Conservation (phyloP, 2,113 vertebrate genomes). For the Nothobranchius kuhntae region DNA sequence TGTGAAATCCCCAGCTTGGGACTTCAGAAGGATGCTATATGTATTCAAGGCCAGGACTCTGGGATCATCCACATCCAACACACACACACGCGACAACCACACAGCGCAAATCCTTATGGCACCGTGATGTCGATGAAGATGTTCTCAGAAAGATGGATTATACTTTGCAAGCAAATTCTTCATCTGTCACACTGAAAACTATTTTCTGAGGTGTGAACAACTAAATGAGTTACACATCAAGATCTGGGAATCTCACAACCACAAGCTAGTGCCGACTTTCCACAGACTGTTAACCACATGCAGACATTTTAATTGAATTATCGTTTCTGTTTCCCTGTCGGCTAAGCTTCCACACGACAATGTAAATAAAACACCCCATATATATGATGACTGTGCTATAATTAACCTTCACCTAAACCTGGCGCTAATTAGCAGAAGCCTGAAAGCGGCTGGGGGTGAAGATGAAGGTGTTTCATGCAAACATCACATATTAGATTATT, state of each 20-base stretch:
- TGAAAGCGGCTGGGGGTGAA: background rate
- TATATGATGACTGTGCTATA: background rate
- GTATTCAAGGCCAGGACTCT: conserved; percentile 39
- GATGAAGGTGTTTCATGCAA: too few species aligned
- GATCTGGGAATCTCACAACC: conserved; percentile 24
- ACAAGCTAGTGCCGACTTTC: background rate
- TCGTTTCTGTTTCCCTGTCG: conserved; percentile 23
- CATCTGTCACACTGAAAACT: conserved; percentile 36
- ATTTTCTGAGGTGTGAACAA: background rate
- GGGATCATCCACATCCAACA: conserved; percentile 2
- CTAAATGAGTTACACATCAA: conserved; percentile 2
- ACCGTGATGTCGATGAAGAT: conserved; percentile 9
- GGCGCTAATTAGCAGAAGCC: background rate
- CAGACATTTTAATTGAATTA: conserved; percentile 26
- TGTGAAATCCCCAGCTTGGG: background rate
- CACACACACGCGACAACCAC: conserved; percentile 11
- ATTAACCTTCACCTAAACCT: background rate
- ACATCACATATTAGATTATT: too few species aligned
- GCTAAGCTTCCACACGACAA: conserved; percentile 19
- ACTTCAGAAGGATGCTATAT: conserved; percentile 3
- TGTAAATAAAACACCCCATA: conserved; percentile 24
- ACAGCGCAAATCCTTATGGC: background rate
- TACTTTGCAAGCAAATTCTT: conserved; percentile 2
- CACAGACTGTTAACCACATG: conserved; percentile 7
- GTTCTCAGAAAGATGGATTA: conserved; percentile 23